These are phyloP conservation scores for Lasioglossum vierecki DNA, from an alignment of 2,888 invertebrate genomes.

Conservation along the genomic window DNA sequence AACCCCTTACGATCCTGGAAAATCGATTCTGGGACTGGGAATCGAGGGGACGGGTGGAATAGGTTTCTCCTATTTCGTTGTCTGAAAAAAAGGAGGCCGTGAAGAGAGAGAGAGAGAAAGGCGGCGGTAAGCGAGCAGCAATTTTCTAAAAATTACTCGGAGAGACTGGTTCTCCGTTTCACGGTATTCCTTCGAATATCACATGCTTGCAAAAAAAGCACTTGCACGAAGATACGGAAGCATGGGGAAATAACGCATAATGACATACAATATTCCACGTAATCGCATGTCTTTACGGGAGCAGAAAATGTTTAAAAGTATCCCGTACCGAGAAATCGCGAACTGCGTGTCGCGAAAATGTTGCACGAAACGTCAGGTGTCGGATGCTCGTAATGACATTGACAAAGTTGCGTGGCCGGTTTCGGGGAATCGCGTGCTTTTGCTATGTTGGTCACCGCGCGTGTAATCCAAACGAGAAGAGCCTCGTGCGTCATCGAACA, in stretches of 20 bases:
- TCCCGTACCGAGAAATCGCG: slow-evolving; percentile 14
- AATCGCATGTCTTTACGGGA: slow-evolving; percentile 3
- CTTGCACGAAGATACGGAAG: slow-evolving; percentile 1
- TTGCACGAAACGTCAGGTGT: slow-evolving; percentile 23
- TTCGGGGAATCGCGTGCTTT: background rate
- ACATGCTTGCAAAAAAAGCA: background rate
- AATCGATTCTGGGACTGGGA: slow-evolving; percentile 64
- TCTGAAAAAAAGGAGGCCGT: slow-evolving; percentile 3
- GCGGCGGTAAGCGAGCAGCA: background rate
- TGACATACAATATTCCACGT: slow-evolving; percentile 5
- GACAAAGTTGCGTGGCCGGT: slow-evolving; percentile 7
- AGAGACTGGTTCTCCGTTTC: background rate
- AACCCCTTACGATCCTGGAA: slow-evolving; percentile 61
- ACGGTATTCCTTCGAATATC: background rate
- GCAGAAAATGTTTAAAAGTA: slow-evolving; percentile 4
- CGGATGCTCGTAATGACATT: background rate
- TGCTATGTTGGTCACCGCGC: background rate
- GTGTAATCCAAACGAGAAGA: background rate
- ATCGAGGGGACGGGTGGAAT: slow-evolving; percentile 44
- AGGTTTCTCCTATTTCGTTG: slow-evolving; percentile 50
- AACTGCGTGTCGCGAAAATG: slow-evolving; percentile 10
- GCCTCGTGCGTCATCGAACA: background rate
- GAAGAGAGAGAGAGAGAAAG: background rate
- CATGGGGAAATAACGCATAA: slow-evolving; percentile 3
- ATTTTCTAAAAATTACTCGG: background rate